Conservation (phyloP, 2,888 invertebrate species). For the Ophion ellenae region DNA sequence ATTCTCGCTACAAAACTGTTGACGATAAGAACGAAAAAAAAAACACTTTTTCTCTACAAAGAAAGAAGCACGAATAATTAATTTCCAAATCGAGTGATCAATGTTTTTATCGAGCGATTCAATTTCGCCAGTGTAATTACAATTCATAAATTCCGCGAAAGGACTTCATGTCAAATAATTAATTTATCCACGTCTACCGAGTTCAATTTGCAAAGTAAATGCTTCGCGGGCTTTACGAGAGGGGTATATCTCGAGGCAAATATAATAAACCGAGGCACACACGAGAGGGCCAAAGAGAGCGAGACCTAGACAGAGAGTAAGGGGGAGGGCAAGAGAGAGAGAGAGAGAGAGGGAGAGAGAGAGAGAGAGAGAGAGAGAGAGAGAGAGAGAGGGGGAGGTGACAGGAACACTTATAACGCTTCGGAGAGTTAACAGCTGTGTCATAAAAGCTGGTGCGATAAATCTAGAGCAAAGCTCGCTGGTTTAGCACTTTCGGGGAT, state of each 20-base stretch:
- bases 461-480: slow-evolving; percentile 44
- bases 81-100: not conserved
- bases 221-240: slow-evolving; percentile 30
- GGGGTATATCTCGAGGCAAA: slow-evolving; percentile 25
- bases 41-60: not conserved
- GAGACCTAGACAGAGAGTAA: not conserved
- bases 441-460: slow-evolving; percentile 60
- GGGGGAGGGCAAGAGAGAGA: not conserved
- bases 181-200: slow-evolving; percentile 13
- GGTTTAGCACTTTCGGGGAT: slow-evolving; percentile 50
- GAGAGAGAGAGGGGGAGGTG: not conserved
- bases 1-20: not conserved
- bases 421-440: slow-evolving; percentile 55
- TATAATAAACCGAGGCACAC: slow-evolving; percentile 51
- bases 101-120: not conserved
- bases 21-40: not conserved
- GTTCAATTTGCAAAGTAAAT: slow-evolving; percentile 37
- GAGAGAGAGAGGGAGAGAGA: slow-evolving; percentile 12
- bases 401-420: slow-evolving; percentile 47
- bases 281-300: slow-evolving; percentile 2
- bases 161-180: slow-evolving; percentile 7
- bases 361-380: slow-evolving; percentile 10
- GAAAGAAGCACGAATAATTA: not conserved
- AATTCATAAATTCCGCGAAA: not conserved
- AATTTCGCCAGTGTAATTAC: not conserved